phyloP scores from a whole-genome alignment of 2,113 vertebrate species.

The Salminus brasiliensis region DNA sequence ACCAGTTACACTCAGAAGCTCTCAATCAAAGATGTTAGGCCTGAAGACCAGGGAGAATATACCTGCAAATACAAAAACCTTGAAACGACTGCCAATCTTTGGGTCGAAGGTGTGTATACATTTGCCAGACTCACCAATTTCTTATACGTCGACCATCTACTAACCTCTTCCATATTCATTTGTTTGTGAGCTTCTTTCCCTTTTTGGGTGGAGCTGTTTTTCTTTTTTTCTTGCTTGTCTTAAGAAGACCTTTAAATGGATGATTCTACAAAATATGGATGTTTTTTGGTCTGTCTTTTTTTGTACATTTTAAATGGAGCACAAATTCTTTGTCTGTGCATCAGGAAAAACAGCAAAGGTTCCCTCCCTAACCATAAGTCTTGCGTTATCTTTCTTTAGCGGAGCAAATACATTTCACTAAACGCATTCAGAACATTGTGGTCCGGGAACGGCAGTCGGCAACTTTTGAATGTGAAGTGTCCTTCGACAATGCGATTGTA shows the following conservation, averaged over 20 bases:
- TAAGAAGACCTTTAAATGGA: not conserved
- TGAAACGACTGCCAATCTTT: slow-evolving; percentile 89
- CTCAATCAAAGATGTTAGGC: slow-evolving; percentile 86
- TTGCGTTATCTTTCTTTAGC: slow-evolving; percentile 83
- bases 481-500: slow-evolving; percentile 95
- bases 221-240: not conserved
- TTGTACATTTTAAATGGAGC: not conserved
- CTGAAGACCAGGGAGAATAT: slow-evolving; percentile 91
- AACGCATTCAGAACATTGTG: slow-evolving; percentile 96
- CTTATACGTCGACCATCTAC: slow-evolving; percentile 50
- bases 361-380: slow-evolving; percentile 60
- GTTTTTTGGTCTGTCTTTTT: not conserved
- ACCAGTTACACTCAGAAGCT: slow-evolving; percentile 92
- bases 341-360: not conserved
- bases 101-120: slow-evolving; percentile 88
- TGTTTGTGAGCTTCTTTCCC: slow-evolving; percentile 5
- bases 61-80: slow-evolving; percentile 86
- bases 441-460: slow-evolving; percentile 94
- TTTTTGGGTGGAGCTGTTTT: too few species aligned
- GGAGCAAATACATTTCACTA: slow-evolving; percentile 98
- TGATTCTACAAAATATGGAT: not conserved
- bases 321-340: not conserved
- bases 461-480: slow-evolving; percentile 97
- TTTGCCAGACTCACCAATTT: slow-evolving; percentile 26
- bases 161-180: slow-evolving; percentile 73